These are phyloP conservation scores for Tonatia bakeri DNA, from an alignment of 2,113 vertebrate species.

Conservation along the genomic window DNA sequence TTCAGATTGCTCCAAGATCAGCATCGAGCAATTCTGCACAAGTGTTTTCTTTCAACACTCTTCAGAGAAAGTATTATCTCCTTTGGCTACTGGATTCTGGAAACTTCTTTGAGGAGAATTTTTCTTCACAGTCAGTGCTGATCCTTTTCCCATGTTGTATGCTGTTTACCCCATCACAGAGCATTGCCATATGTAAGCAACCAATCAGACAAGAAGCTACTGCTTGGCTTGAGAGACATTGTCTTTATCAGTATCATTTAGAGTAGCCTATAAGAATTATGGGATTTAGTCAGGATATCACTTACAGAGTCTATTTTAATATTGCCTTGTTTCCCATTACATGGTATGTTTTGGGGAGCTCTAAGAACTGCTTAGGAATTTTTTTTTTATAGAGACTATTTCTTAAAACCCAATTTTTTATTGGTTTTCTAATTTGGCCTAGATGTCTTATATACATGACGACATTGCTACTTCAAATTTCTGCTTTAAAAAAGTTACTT, in stretches of 20 bases:
- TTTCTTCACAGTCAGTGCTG: not conserved
- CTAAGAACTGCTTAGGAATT: not conserved
- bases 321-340: not conserved
- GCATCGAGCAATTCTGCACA: not conserved
- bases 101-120: not conserved
- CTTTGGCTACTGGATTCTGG: not conserved
- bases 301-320: not conserved
- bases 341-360: not conserved
- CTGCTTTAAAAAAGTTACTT: not conserved
- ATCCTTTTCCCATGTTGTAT: not conserved
- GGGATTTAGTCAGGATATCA: not conserved
- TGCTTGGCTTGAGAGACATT: not conserved
- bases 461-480: not conserved
- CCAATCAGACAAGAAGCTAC: not conserved
- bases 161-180: not conserved
- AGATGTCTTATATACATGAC: not conserved
- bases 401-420: not conserved
- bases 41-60: not conserved
- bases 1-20: not conserved
- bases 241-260: not conserved
- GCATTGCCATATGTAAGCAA: not conserved
- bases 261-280: not conserved
- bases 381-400: not conserved
- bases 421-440: not conserved
- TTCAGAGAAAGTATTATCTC: not conserved